These are phyloP conservation scores for Sebastes hubbsi DNA, from an alignment of 2,797 vertebrate genomes.

Conservation along the genomic window DNA sequence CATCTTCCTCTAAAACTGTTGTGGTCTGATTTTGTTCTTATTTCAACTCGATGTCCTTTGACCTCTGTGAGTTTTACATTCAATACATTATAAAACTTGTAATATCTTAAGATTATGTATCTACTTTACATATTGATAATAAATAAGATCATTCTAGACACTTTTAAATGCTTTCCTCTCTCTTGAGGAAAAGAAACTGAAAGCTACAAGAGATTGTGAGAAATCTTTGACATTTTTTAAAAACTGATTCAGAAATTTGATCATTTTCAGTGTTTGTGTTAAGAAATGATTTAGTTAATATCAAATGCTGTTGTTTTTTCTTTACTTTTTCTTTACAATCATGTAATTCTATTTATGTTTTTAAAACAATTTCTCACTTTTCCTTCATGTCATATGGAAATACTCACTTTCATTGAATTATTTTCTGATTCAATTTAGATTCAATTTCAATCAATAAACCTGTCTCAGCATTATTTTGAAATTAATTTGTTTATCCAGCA, in stretches of 20 bases:
- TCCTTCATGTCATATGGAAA: not conserved
- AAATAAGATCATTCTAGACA: not conserved
- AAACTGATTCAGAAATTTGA: not conserved
- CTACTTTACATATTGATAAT: not conserved
- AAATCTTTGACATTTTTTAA: not conserved
- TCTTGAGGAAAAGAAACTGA: not conserved
- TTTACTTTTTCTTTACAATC: too few species aligned
- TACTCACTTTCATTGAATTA: not conserved
- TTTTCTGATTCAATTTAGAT: not conserved
- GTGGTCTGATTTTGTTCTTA: not conserved
- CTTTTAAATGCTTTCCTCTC: not conserved
- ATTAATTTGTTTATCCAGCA: not conserved
- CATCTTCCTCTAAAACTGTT: not conserved
- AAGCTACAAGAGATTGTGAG: not conserved
- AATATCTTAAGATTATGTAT: not conserved
- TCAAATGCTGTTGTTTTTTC: not conserved
- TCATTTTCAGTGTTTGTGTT: not conserved
- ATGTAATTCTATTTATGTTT: too few species aligned
- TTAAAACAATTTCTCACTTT: not conserved
- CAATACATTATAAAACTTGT: not conserved
- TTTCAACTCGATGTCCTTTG: not conserved
- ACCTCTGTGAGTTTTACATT: not conserved
- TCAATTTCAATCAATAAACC: not conserved
- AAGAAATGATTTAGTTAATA: not conserved
- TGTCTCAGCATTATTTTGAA: not conserved